phyloP scores from a whole-genome alignment of 2,888 invertebrate species.

The Dyspetes luteomarginatus region DNA sequence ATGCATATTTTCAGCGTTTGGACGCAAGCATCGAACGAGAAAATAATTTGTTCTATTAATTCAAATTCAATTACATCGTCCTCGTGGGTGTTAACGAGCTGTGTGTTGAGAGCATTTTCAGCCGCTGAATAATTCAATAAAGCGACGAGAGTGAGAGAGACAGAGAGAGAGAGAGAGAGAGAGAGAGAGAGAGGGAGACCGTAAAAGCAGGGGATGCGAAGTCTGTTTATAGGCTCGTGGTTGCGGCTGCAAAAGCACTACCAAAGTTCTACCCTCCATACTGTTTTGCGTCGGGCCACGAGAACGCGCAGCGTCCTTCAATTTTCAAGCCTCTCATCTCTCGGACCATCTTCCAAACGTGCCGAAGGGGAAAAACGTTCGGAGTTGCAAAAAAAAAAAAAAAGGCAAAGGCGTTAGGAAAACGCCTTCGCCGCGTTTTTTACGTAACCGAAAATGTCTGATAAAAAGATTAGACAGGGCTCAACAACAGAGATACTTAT shows the following conservation, averaged over 20 bases:
- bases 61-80: slow-evolving; percentile 71
- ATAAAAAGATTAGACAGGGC: too few relatives aligned
- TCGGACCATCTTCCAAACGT: not conserved
- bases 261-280: not conserved
- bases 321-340: not conserved
- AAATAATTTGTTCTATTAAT: slow-evolving; percentile 72
- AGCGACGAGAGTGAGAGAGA: slow-evolving; percentile 45
- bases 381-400: too few relatives aligned
- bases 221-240: slow-evolving; percentile 10
- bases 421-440: too few relatives aligned
- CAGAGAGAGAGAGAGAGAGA: too few relatives aligned
- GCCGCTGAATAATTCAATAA: slow-evolving; percentile 72
- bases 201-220: not conserved
- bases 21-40: slow-evolving; percentile 49
- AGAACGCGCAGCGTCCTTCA: not conserved
- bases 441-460: too few relatives aligned
- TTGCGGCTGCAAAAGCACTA: slow-evolving; percentile 13
- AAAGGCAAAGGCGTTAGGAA: too few relatives aligned
- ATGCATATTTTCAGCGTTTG: slow-evolving; percentile 19
- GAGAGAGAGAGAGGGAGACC: too few relatives aligned
- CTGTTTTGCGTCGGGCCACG: not conserved
- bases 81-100: slow-evolving; percentile 67
- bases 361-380: too few relatives aligned
- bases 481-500: too few relatives aligned
- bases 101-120: slow-evolving; percentile 65